phyloP scores from a whole-genome alignment of 2,113 vertebrate genomes.

The Rhinopomastus cyanomelas region DNA sequence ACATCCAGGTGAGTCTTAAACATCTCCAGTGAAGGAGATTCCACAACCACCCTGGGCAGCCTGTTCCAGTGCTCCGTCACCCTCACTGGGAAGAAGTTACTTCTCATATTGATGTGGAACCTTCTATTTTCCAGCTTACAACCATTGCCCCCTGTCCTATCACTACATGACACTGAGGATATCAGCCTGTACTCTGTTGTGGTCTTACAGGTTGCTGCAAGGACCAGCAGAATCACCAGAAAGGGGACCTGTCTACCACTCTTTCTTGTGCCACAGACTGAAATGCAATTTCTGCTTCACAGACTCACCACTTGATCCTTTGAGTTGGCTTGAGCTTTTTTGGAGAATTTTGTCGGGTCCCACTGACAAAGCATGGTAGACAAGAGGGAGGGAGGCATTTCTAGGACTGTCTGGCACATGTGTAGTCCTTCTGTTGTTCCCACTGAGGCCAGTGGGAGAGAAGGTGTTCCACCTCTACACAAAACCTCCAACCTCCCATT shows the following conservation, averaged over 20 bases:
- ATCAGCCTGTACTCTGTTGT: not conserved
- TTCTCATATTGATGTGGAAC: no score
- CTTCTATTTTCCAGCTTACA: no score
- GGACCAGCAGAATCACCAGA: not conserved
- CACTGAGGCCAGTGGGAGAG: not conserved
- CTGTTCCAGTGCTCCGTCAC: no score
- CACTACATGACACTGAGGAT: no score
- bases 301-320: not conserved
- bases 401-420: not conserved
- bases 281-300: not conserved
- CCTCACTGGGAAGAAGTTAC: no score
- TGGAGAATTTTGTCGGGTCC: not conserved
- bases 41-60: no score
- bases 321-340: not conserved
- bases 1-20: no score
- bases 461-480: not conserved
- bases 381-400: not conserved
- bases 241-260: not conserved
- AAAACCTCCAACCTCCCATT: not conserved
- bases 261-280: not conserved
- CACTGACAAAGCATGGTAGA: not conserved
- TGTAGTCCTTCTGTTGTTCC: not conserved
- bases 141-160: no score
- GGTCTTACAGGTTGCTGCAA: not conserved
- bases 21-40: no score